A percentile compares a stretch with the other conserved stretches of the same genome.
These are phyloP conservation scores for Helarctos malayanus DNA, from an alignment of 2,797 vertebrate species.

Conservation along the genomic window DNA sequence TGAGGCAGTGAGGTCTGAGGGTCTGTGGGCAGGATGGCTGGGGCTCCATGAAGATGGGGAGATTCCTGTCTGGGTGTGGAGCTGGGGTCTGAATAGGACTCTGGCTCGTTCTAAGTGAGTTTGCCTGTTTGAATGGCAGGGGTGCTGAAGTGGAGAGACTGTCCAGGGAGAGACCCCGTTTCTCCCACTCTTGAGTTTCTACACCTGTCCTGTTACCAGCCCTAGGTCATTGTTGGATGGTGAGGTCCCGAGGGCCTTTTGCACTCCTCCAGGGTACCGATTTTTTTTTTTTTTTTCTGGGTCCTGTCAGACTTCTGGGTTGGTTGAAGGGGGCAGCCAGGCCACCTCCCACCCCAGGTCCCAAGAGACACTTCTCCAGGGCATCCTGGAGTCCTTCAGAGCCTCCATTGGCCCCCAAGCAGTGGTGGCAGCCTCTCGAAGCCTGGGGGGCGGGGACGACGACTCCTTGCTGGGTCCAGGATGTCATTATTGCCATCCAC, in stretches of 20 bases:
- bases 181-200: neutral
- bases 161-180: neutral
- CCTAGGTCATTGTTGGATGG: neutral
- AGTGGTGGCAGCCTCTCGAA: neutral
- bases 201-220: accelerated
- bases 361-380: neutral
- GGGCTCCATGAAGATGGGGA: neutral
- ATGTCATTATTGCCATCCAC: accelerated
- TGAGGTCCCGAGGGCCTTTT: neutral
- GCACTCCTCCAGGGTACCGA: accelerated
- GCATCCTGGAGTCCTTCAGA: neutral
- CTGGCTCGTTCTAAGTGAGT: neutral
- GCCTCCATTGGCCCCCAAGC: neutral
- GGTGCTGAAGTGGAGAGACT: neutral
- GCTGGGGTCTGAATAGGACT: neutral
- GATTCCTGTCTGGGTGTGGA: neutral
- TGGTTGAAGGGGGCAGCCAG: neutral
- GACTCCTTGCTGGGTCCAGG: neutral
- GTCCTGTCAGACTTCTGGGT: neutral
- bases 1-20: too few species aligned
- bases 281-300: neutral
- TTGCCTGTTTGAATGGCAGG: neutral
- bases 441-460: too few species aligned
- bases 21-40: neutral
- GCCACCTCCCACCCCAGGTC: neutral